These are phyloP conservation scores for Luscinia megarhynchos DNA, from an alignment of 2,797 vertebrate species.

Conservation along the genomic window DNA sequence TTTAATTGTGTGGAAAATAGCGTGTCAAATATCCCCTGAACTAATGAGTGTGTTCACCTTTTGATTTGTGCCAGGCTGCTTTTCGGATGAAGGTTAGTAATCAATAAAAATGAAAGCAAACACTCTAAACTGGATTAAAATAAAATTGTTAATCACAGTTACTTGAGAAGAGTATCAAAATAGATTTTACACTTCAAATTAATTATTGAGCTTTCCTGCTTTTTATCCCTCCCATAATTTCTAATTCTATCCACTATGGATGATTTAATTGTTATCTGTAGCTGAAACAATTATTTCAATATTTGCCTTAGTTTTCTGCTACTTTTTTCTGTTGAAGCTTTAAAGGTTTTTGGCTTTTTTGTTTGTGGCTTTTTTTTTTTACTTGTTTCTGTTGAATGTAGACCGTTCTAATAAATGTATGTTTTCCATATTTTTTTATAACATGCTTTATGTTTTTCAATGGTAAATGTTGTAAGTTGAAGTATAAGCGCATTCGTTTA, in stretches of 20 bases:
- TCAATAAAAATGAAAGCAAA: background rate
- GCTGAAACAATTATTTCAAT: background rate
- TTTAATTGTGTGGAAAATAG: background rate
- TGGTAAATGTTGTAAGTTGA: background rate
- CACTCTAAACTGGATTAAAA: background rate
- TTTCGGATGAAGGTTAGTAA: background rate
- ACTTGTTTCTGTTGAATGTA: background rate
- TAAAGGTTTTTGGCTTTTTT: too few relatives aligned
- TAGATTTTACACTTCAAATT: background rate
- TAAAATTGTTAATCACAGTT: background rate
- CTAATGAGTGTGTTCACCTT: background rate
- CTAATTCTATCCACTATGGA: background rate
- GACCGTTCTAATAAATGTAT: background rate
- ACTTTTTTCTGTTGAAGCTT: background rate
- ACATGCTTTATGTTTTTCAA: background rate
- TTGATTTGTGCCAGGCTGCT: background rate
- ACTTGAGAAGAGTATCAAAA: background rate
- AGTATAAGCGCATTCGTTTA: background rate
- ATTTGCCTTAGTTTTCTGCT: background rate
- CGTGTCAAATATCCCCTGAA: rapidly evolving
- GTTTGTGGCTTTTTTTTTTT: too few relatives aligned
- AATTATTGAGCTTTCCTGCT: background rate
- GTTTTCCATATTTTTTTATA: background rate
- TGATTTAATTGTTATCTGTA: background rate
- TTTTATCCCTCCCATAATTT: background rate